Conservation (phyloP, 1,140 invertebrate species). For the Drosophila asahinai region DNA sequence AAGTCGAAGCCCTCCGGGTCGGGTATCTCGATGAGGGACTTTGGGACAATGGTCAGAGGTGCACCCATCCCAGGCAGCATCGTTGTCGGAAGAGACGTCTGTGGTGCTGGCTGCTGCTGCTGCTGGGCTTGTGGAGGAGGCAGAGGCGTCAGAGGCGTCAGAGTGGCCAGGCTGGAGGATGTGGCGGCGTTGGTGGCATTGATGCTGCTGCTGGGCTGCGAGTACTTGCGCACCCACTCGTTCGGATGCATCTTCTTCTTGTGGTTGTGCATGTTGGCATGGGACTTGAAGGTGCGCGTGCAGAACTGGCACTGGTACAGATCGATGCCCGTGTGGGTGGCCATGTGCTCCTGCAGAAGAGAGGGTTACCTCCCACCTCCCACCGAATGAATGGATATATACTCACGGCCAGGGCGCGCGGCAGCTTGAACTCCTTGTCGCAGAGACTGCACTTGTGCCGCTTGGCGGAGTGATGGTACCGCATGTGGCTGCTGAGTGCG, state of each 20-base stretch:
- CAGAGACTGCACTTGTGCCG: constrained; percentile 74
- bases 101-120: not conserved
- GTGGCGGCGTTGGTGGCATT: not conserved
- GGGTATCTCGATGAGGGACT: constrained; percentile 36
- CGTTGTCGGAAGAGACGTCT: not conserved
- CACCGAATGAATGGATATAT: too few species aligned
- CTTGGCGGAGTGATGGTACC: constrained; percentile 77
- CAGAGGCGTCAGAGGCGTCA: not conserved
- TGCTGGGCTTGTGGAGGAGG: not conserved
- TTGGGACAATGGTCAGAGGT: constrained; percentile 17
- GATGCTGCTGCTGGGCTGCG: constrained; percentile 53
- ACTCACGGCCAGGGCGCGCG: constrained; percentile 62
- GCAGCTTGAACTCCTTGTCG: constrained; percentile 74
- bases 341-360: constrained; percentile 75
- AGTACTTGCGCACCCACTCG: constrained; percentile 76
- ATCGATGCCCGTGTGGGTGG: constrained; percentile 75
- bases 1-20: constrained; percentile 37
- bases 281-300: constrained; percentile 74
- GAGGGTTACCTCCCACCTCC: too few species aligned
- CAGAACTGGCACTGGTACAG: constrained; percentile 79
- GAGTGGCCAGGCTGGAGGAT: not conserved
- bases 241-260: constrained; percentile 80
- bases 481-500: constrained; percentile 72
- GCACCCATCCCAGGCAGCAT: constrained; percentile 14
- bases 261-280: constrained; percentile 83